Conservation (phyloP, 2,113 vertebrate genomes). For the Colossoma macropomum region DNA sequence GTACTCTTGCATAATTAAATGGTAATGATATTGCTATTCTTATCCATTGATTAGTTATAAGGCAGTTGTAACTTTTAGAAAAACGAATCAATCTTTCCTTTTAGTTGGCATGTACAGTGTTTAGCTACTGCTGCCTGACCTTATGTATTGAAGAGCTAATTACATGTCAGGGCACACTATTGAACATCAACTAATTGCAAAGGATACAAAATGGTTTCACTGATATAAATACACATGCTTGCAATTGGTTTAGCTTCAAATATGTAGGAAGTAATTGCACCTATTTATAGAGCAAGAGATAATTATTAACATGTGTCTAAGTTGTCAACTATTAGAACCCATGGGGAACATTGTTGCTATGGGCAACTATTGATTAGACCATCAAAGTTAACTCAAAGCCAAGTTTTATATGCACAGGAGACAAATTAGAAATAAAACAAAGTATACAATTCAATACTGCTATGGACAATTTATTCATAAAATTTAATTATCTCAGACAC, state of each 20-base stretch:
- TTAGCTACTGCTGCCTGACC: background rate
- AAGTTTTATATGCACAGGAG: background rate
- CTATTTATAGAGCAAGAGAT: background rate
- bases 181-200: background rate
- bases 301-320: conserved; percentile 3
- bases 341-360: background rate
- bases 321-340: too few relatives aligned
- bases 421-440: background rate
- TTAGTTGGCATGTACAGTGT: background rate
- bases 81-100: too few relatives aligned
- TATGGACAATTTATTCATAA: conserved; percentile 15
- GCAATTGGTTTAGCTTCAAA: background rate
- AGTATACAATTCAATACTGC: background rate
- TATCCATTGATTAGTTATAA: too few relatives aligned
- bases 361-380: conserved; percentile 1
- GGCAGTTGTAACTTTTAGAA: too few relatives aligned
- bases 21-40: too few relatives aligned
- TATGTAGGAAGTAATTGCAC: background rate
- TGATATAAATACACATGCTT: too few relatives aligned
- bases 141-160: too few relatives aligned
- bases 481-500: conserved; percentile 8
- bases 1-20: too few relatives aligned
- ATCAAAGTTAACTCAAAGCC: conserved; percentile 1
- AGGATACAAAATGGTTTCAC: background rate
- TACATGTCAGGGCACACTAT: background rate